phyloP scores from a whole-genome alignment of 2,888 invertebrate species.

The Galerucella pusilla region DNA sequence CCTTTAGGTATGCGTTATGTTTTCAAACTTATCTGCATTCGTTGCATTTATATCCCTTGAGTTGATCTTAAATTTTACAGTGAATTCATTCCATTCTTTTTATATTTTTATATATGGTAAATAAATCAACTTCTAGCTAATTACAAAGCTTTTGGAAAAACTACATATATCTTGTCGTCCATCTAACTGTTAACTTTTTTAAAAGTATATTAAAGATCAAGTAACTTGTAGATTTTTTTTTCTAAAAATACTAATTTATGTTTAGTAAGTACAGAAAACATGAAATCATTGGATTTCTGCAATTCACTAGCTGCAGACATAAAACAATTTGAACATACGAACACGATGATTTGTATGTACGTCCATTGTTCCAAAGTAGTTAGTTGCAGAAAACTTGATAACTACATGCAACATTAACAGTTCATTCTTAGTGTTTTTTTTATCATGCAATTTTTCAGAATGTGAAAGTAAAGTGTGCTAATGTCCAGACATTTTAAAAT shows the following conservation, averaged over 20 bases:
- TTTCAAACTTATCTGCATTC: neutral
- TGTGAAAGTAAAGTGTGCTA: neutral
- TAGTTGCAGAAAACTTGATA: constrained; percentile 28
- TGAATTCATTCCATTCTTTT: neutral
- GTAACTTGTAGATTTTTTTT: neutral
- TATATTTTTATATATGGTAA: neutral
- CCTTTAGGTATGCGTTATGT: no score
- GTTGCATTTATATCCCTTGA: neutral
- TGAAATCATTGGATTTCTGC: constrained; percentile 30
- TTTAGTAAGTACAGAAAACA: constrained; percentile 39
- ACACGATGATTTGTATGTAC: no score
- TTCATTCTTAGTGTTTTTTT: constrained; percentile 10
- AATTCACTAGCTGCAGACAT: neutral
- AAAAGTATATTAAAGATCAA: constrained; percentile 8
- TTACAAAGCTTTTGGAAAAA: neutral
- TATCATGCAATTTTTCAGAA: neutral
- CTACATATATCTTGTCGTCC: constrained; percentile 28
- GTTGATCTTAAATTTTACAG: neutral
- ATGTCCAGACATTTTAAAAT: neutral
- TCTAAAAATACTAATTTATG: constrained; percentile 40
- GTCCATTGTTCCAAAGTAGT: neutral
- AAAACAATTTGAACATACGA: no score
- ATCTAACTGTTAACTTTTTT: constrained; percentile 17
- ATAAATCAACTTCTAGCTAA: neutral
- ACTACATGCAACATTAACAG: constrained; percentile 21